Conservation (phyloP, 2,797 vertebrate species). For the Okamejei kenojei region DNA sequence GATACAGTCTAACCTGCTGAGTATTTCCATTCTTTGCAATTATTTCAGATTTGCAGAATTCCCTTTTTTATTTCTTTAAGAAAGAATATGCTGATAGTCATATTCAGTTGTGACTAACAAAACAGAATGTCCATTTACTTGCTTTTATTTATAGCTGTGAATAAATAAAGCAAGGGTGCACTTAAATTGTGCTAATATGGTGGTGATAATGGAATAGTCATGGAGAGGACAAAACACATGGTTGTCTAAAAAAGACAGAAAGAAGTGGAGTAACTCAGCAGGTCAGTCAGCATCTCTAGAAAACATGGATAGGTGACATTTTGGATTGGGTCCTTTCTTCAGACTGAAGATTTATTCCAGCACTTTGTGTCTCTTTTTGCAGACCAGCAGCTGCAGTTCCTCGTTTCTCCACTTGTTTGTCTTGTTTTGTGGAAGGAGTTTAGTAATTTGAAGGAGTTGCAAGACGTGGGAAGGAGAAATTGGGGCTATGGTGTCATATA, state of each 20-base stretch:
- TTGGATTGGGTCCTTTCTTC: too few species aligned
- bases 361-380: too few species aligned
- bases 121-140: background rate
- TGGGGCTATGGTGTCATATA: background rate
- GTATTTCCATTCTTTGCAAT: too few species aligned
- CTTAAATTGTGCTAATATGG: background rate
- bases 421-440: background rate
- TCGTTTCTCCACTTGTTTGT: too few species aligned
- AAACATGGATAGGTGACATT: too few species aligned
- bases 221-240: background rate
- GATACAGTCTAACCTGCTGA: too few species aligned
- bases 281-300: too few species aligned
- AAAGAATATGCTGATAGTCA: background rate
- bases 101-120: background rate
- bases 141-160: background rate
- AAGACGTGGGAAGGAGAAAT: background rate
- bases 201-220: background rate
- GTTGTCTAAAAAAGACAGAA: too few species aligned
- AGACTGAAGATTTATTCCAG: too few species aligned
- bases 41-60: too few species aligned
- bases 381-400: too few species aligned
- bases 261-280: too few species aligned
- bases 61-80: background rate
- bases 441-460: background rate
- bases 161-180: background rate